These are phyloP conservation scores for Actinia equina DNA, from an alignment of 64 coral and sea anemone species.

Conservation along the genomic window DNA sequence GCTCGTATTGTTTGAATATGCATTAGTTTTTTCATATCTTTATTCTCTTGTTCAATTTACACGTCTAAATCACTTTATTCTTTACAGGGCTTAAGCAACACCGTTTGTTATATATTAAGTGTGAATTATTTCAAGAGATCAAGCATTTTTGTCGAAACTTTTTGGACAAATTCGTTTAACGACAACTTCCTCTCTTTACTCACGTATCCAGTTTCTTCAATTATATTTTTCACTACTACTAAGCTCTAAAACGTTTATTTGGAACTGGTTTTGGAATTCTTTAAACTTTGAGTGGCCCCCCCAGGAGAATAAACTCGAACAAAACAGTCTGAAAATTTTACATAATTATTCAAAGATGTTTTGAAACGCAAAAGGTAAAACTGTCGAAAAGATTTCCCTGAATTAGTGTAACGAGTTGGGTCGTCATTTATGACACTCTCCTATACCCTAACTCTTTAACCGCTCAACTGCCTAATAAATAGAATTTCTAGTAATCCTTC, in stretches of 20 bases:
- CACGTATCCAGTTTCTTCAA: neutral
- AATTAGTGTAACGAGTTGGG: neutral
- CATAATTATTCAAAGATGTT: conserved; percentile 17
- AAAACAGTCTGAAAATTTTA: neutral
- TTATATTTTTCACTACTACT: neutral
- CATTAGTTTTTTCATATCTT: conserved; percentile 12
- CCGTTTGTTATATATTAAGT: conserved; percentile 9
- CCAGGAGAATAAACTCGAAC: neutral
- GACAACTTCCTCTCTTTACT: neutral
- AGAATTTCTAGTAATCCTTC: neutral
- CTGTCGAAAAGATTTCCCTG: neutral
- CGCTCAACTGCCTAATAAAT: neutral
- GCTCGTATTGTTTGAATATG: conserved; percentile 38
- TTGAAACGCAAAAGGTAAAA: neutral
- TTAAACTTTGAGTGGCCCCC: neutral
- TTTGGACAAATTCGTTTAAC: neutral
- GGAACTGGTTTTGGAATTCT: neutral
- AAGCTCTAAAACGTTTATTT: neutral
- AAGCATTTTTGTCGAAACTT: conserved; percentile 12
- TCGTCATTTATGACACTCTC: neutral
- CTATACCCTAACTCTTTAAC: neutral
- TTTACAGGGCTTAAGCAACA: neutral
- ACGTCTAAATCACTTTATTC: neutral
- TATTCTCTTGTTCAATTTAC: conserved; percentile 1
- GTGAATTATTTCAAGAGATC: conserved; percentile 2